These are phyloP conservation scores for Misgurnus anguillicaudatus DNA, from an alignment of 2,113 vertebrate genomes.

Conservation along the genomic window DNA sequence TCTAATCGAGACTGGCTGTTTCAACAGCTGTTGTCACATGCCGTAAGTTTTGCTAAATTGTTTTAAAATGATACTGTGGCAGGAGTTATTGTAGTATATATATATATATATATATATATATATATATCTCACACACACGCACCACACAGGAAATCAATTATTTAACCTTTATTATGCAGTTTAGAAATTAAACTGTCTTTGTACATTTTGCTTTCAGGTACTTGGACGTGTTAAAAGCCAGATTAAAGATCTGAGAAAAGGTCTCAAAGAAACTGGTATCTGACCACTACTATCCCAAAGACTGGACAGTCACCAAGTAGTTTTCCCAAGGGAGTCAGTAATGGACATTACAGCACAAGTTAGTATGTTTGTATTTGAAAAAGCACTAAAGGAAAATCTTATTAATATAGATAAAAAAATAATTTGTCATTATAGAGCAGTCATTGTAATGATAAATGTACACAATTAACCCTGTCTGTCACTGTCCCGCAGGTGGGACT, in stretches of 20 bases:
- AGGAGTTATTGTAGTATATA: neutral
- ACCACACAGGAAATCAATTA: neutral
- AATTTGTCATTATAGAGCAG: neutral
- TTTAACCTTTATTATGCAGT: neutral
- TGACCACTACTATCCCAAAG: neutral
- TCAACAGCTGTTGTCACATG: slow-evolving; percentile 36
- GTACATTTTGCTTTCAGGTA: slow-evolving; percentile 13
- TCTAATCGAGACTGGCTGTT: slow-evolving; percentile 31
- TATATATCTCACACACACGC: neutral
- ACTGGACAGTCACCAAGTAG: neutral
- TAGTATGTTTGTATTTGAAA: neutral
- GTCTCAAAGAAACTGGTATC: neutral
- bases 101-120: neutral
- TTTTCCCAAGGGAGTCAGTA: neutral
- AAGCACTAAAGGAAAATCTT: neutral
- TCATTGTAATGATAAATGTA: neutral
- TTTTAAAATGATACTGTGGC: no score
- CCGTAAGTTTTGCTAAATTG: slow-evolving; percentile 19
- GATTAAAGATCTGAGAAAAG: neutral
- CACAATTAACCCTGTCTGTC: neutral
- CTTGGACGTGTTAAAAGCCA: neutral
- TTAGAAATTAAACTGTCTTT: neutral
- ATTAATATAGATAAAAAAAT: neutral
- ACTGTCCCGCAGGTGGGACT: no score
- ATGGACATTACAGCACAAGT: slow-evolving; percentile 1